These are phyloP conservation scores for Lates calcarifer DNA, from an alignment of 2,113 vertebrate species.

Conservation along the genomic window DNA sequence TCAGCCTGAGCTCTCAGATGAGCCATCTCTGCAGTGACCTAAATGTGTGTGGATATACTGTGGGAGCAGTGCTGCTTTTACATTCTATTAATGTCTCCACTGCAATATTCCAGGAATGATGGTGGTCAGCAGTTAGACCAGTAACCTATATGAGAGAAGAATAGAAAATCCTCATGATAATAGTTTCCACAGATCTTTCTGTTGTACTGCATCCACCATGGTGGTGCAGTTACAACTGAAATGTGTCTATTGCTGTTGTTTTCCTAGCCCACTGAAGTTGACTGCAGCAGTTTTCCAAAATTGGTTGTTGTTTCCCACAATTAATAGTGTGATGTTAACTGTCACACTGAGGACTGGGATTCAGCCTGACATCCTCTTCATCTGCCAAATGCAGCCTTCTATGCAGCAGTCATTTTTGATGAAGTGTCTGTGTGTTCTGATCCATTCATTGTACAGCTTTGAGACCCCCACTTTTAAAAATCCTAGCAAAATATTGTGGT, in stretches of 20 bases:
- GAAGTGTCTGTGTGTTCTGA: neutral
- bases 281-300: neutral
- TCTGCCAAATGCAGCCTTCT: neutral
- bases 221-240: neutral
- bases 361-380: neutral
- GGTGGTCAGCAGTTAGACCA: neutral
- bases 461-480: neutral
- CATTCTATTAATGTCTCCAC: neutral
- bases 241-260: neutral
- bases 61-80: conserved; percentile 1
- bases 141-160: conserved; percentile 4
- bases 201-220: neutral
- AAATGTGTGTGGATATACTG: conserved; percentile 30
- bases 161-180: neutral
- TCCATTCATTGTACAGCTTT: neutral
- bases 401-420: neutral
- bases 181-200: neutral
- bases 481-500: too few species aligned
- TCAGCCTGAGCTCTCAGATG: conserved; percentile 32
- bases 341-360: neutral
- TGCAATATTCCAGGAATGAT: neutral
- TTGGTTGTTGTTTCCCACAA: neutral
- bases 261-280: neutral
- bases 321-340: neutral
- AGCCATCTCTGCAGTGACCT: conserved; percentile 51